Evolutionary conservation across 2,113 vertebrate genomes (phyloP), one percentile per base, ranked within the genome.

Genomic region (Semicossyphus pulcher): DNA sequence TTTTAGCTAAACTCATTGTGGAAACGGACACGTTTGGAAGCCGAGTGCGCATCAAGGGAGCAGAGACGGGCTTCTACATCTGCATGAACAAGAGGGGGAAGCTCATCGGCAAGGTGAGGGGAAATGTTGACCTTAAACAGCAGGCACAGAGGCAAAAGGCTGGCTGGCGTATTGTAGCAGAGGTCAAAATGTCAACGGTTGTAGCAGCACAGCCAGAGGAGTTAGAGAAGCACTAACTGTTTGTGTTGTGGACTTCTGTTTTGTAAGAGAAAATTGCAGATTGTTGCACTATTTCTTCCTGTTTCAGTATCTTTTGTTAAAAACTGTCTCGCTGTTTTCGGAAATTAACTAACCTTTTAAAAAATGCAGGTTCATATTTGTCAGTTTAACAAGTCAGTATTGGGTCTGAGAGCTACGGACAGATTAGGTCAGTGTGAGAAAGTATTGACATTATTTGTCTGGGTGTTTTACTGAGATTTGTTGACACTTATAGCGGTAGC

Each of bases 51-150:
- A 98, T 99, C 67, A 97, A 97, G 72, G 98, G 98, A 48, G 97
- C 97, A 0, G 97, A 97, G 91, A 98, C 97, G 0, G 97, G 97
- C 16, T 94, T 96, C 81, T 99, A 99, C 89, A 98, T 99, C 95
- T 99, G 98, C 88, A 99, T 99, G 98, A 99, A 97, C 93, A 98
- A 97, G 90, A 96, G 94, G 57, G 98, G 98, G 45, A 99, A 99
- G 83, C 93, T 99, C 87, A 94, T 99, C 5, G 98, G 97, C 90
- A 99, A 99, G 98, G 98, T 99, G 85, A 90, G 83, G 53, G 78
- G n/a, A 49, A 64, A 67, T 58, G 11, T 8, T 51, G 28, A 61
- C 6, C 41, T 42, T 1, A 16, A 8, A 10, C 39, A n/a, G 21
- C 51, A 12, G n/a, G 29, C n/a, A 23, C 53, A 12, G 28, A 29